Conservation (phyloP, 2,888 invertebrate genomes). For the Dryomyza anilis region DNA sequence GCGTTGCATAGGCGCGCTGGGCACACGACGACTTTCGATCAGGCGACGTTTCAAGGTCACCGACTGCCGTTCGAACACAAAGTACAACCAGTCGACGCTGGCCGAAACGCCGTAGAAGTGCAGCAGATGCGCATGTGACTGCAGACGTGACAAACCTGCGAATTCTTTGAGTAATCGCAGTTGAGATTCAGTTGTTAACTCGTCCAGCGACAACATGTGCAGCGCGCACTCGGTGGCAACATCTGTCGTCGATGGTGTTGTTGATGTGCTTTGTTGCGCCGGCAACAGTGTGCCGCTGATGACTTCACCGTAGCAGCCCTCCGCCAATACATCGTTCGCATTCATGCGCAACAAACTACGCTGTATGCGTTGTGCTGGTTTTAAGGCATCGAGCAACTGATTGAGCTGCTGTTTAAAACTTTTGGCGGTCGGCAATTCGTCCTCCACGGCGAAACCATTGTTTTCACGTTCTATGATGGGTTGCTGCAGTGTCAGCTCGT, state of each 20-base stretch:
- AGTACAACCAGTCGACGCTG: slow-evolving; percentile 74
- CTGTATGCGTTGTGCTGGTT: slow-evolving; percentile 64
- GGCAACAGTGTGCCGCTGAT: slow-evolving; percentile 71
- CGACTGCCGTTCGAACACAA: slow-evolving; percentile 74
- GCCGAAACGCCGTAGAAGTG: slow-evolving; percentile 81
- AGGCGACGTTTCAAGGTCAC: slow-evolving; percentile 74
- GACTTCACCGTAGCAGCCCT: slow-evolving; percentile 80
- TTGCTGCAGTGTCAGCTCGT: slow-evolving; percentile 77
- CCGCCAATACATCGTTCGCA: slow-evolving; percentile 71
- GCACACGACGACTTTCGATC: slow-evolving; percentile 65
- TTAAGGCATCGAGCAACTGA: slow-evolving; percentile 67
- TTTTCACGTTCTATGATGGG: slow-evolving; percentile 80
- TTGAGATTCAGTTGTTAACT: slow-evolving; percentile 61
- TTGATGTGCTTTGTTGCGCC: slow-evolving; percentile 32
- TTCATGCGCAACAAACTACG: slow-evolving; percentile 75
- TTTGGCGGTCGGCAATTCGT: slow-evolving; percentile 70
- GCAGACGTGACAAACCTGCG: slow-evolving; percentile 72
- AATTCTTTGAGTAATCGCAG: slow-evolving; percentile 71
- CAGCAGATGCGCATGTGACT: slow-evolving; percentile 74
- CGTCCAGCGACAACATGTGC: slow-evolving; percentile 69
- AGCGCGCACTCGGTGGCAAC: slow-evolving; percentile 62
- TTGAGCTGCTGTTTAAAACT: slow-evolving; percentile 74
- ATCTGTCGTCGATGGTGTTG: slow-evolving; percentile 47
- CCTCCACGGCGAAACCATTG: slow-evolving; percentile 77
- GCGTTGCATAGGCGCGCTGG: slow-evolving; percentile 53